Percentiles rank a stretch among this genome's conserved stretches.
Evolutionary conservation across 2,113 vertebrate species (phyloP).

Genomic region (Ictalurus furcatus): DNA sequence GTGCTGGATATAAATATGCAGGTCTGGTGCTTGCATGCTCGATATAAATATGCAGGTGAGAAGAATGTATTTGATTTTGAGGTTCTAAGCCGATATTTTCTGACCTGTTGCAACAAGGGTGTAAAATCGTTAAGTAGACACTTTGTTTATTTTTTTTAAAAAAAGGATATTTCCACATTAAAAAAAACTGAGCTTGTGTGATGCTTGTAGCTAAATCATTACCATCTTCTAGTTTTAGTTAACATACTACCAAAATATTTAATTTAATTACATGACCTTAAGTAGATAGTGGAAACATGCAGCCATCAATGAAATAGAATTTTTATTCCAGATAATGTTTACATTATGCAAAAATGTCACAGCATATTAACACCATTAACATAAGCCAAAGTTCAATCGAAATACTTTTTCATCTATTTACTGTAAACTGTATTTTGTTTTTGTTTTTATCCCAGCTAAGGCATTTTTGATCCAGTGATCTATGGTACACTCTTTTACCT

Average conservation of each 20-base stretch:
- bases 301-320: too few relatives aligned
- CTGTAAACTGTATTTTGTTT: neutral
- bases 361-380: neutral
- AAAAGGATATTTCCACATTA: neutral
- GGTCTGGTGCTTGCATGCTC: neutral
- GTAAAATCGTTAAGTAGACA: neutral
- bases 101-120: neutral
- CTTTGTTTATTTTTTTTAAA: too few relatives aligned
- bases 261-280: too few relatives aligned
- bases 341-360: neutral
- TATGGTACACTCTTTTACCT: too few relatives aligned
- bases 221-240: too few relatives aligned
- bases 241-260: too few relatives aligned
- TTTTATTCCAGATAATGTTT: neutral
- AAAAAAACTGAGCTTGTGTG: too few relatives aligned
- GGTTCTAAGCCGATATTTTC: neutral
- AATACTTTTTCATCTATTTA: neutral
- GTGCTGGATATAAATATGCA: too few relatives aligned
- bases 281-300: too few relatives aligned
- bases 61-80: neutral
- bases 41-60: neutral
- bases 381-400: neutral
- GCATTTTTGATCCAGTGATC: too few relatives aligned
- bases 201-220: too few relatives aligned
- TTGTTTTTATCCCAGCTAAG: too few relatives aligned